Conservation (phyloP, 2,888 invertebrate genomes). For the Athalia circularis region DNA sequence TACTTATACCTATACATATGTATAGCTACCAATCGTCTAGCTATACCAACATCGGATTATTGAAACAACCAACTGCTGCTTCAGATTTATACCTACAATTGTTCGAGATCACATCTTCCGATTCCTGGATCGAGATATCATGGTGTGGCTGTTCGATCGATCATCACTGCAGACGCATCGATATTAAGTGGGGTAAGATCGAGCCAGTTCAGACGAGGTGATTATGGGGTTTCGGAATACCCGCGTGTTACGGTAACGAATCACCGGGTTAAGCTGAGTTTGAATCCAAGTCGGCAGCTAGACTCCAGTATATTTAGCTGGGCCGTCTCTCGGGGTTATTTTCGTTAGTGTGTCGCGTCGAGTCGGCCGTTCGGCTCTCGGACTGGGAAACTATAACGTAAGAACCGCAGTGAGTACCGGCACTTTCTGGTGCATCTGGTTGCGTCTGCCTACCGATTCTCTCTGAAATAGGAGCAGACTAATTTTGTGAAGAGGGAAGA, state of each 20-base stretch:
- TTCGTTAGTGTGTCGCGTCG: slow-evolving; percentile 63
- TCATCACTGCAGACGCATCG: too few relatives aligned
- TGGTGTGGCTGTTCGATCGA: too few relatives aligned
- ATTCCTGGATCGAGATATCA: too few relatives aligned
- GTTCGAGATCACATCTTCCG: too few relatives aligned
- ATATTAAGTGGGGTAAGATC: too few relatives aligned
- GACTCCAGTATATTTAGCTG: slow-evolving; percentile 44
- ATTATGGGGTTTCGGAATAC: slow-evolving; percentile 1
- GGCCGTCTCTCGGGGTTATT: slow-evolving; percentile 58
- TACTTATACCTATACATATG: too few relatives aligned
- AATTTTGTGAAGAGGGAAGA: neutral
- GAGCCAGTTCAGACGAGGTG: neutral
- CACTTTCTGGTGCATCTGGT: slow-evolving; percentile 22
- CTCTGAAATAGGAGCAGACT: slow-evolving; percentile 16
- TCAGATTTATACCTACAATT: too few relatives aligned
- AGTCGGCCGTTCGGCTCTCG: slow-evolving; percentile 33
- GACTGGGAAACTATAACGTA: slow-evolving; percentile 21
- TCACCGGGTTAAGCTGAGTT: slow-evolving; percentile 8
- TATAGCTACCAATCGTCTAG: too few relatives aligned
- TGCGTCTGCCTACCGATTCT: neutral
- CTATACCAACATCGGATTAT: too few relatives aligned
- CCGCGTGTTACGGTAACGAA: neutral
- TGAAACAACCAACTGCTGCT: too few relatives aligned
- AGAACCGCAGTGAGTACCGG: slow-evolving; percentile 31
- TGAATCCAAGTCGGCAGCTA: slow-evolving; percentile 40